These are phyloP conservation scores for Acronicta alni DNA, from an alignment of 2,888 invertebrate species.

Conservation along the genomic window DNA sequence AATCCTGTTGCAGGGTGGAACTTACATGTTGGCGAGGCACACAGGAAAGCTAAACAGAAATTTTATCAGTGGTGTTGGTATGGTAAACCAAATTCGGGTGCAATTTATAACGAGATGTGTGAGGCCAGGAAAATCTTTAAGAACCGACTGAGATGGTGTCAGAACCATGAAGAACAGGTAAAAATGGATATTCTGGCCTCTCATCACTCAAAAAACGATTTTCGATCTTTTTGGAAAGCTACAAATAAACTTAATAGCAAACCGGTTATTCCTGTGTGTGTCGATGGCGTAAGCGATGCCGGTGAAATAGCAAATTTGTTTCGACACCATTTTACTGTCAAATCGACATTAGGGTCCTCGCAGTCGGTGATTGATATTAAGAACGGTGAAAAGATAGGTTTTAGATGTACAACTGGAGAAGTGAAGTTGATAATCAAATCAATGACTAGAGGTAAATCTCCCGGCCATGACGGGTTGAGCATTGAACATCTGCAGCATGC, in stretches of 20 bases:
- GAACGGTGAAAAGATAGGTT: background rate
- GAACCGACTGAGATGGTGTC: constrained; percentile 6
- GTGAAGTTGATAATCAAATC: background rate
- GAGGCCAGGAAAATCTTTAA: too few species aligned
- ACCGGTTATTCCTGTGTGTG: constrained; percentile 2
- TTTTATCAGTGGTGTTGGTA: too few species aligned
- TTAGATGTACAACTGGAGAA: background rate
- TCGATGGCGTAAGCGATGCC: background rate
- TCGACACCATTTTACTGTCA: constrained; percentile 10
- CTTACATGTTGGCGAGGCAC: constrained; percentile 8
- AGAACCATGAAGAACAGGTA: constrained; percentile 11
- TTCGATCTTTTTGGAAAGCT: constrained; percentile 9
- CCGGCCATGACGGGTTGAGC: constrained; percentile 3
- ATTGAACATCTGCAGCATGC: constrained; percentile 1
- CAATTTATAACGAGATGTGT: too few species aligned
- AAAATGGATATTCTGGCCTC: constrained; percentile 9
- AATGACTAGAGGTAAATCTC: constrained; percentile 3
- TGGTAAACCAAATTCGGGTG: background rate
- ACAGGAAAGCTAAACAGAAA: constrained; percentile 8
- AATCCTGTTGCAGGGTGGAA: constrained; percentile 5
- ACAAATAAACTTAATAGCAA: constrained; percentile 8
- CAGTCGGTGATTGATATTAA: constrained; percentile 1
- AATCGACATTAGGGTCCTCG: constrained; percentile 4
- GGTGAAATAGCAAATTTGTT: constrained; percentile 7
- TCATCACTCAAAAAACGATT: constrained; percentile 8